Conservation (phyloP, 2,113 vertebrate species). For the Microtus montanus region DNA sequence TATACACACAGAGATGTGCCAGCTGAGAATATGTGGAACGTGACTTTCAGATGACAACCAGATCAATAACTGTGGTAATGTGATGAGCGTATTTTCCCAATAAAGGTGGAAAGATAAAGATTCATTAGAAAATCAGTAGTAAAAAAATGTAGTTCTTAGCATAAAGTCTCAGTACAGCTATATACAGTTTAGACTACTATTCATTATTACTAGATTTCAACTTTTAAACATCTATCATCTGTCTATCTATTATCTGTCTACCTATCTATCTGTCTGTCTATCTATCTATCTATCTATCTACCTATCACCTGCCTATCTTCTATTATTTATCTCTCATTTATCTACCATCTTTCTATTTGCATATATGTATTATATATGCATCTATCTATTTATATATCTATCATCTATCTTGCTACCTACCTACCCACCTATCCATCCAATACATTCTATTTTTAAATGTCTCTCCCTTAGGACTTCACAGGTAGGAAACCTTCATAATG, state of each 20-base stretch:
- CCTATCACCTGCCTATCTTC: neutral
- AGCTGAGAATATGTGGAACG: neutral
- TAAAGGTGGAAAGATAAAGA: neutral
- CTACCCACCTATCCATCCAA: neutral
- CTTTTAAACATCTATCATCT: neutral
- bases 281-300: neutral
- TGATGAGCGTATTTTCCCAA: neutral
- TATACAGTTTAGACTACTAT: neutral
- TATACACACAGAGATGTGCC: neutral
- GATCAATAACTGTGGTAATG: neutral
- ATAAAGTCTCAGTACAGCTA: neutral
- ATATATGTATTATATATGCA: no score
- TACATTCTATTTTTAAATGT: neutral
- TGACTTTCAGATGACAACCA: slow-evolving; percentile 17
- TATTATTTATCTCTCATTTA: neutral
- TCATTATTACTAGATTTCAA: neutral
- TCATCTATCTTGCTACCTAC: neutral
- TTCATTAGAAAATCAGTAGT: neutral
- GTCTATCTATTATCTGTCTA: neutral
- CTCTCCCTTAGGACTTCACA: neutral
- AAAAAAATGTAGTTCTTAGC: neutral
- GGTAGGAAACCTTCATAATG: neutral
- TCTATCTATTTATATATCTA: neutral
- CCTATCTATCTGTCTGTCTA: neutral
- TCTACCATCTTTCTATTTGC: neutral